Conservation (phyloP, 1,140 invertebrate genomes). For the Zaprionus ornatus region DNA sequence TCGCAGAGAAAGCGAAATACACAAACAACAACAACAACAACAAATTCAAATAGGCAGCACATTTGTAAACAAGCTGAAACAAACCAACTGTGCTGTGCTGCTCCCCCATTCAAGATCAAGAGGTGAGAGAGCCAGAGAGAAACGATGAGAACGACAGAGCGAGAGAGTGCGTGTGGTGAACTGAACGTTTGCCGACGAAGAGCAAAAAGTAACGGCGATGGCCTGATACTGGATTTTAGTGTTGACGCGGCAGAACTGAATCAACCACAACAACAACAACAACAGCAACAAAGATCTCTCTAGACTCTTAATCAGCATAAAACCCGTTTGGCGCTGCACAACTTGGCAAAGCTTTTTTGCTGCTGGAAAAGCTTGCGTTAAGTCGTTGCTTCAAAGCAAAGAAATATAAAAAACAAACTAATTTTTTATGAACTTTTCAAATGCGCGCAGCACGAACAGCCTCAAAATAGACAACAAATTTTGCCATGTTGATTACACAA, state of each 20-base stretch:
- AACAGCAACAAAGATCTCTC: constrained; percentile 23
- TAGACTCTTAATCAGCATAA: constrained; percentile 39
- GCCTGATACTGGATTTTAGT: constrained; percentile 53
- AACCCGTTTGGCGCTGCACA: constrained; percentile 58
- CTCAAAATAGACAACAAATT: constrained; percentile 35
- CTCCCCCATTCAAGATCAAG: neutral
- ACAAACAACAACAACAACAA: constrained; percentile 10
- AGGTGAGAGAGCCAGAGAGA: constrained; percentile 11
- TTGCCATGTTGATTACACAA: constrained; percentile 33
- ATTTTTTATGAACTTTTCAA: constrained; percentile 8
- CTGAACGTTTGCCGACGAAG: constrained; percentile 29
- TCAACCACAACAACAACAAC: constrained; percentile 31
- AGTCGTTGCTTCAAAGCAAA: neutral
- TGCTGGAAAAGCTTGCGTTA: constrained; percentile 64
- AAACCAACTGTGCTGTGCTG: constrained; percentile 30
- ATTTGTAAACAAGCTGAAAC: constrained; percentile 63
- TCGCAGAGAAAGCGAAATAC: constrained; percentile 63
- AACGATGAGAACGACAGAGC: neutral
- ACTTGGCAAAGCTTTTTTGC: constrained; percentile 44
- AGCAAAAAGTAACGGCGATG: constrained; percentile 67
- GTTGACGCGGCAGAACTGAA: constrained; percentile 30
- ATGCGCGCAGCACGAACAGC: constrained; percentile 10
- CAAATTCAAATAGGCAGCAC: constrained; percentile 49
- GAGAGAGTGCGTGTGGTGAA: neutral
- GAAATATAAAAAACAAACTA: neutral